Evolutionary conservation across 2,888 invertebrate genomes (phyloP).

Genomic region (Imbricaverruca yamaguchii): DNA sequence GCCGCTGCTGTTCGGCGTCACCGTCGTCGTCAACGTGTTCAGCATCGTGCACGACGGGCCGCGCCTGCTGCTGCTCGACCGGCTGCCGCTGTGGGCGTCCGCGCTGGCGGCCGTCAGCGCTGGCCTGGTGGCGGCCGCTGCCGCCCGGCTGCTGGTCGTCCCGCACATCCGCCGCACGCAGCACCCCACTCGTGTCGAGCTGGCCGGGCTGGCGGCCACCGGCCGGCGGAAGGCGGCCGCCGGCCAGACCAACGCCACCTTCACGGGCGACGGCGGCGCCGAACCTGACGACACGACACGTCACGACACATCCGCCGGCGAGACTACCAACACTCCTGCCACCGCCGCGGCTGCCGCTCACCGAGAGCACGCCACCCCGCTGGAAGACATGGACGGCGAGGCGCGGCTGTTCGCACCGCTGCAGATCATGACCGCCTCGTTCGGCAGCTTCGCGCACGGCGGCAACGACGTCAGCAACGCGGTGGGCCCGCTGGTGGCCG

Average conservation of each 20-base stretch:
- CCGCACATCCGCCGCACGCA: slow-evolving; percentile 60
- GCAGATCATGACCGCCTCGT: slow-evolving; percentile 93
- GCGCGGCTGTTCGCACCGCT: slow-evolving; percentile 77
- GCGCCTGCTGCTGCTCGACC: slow-evolving; percentile 78
- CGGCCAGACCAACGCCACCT: background rate
- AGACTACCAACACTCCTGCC: background rate
- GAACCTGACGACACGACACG: background rate
- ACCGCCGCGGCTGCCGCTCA: slow-evolving; percentile 12
- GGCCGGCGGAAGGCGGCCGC: background rate
- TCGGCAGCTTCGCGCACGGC: slow-evolving; percentile 97
- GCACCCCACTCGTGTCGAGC: background rate
- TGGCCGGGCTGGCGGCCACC: background rate
- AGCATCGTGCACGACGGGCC: slow-evolving; percentile 93
- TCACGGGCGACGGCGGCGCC: background rate
- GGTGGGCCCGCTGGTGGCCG: slow-evolving; percentile 89
- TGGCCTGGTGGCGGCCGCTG: slow-evolving; percentile 59
- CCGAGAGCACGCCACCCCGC: slow-evolving; percentile 24
- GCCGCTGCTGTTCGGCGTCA: slow-evolving; percentile 87
- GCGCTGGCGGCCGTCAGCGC: slow-evolving; percentile 56
- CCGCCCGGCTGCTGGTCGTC: slow-evolving; percentile 69
- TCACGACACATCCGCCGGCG: background rate
- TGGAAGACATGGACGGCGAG: slow-evolving; percentile 45
- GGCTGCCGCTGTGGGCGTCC: slow-evolving; percentile 79
- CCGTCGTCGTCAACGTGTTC: slow-evolving; percentile 83
- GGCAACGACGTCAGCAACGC: slow-evolving; percentile 99